Conservation (phyloP, 2,888 invertebrate species). For the Nemurella pictetii region DNA sequence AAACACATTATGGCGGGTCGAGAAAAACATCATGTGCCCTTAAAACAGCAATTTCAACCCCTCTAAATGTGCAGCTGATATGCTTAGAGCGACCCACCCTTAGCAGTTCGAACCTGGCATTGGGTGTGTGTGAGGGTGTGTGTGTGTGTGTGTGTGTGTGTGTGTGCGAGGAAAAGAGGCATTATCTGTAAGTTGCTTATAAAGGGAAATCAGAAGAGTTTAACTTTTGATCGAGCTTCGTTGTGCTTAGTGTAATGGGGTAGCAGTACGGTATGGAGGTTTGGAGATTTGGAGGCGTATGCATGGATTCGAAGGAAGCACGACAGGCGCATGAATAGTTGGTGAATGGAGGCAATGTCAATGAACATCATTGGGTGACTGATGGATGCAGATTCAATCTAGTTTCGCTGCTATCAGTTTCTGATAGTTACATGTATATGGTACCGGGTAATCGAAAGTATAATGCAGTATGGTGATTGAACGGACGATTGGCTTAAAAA, state of each 20-base stretch:
- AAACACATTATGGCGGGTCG: background rate
- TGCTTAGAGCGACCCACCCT: background rate
- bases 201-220: background rate
- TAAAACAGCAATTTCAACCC: slow-evolving; percentile 1
- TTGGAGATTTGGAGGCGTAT: background rate
- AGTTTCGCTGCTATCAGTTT: background rate
- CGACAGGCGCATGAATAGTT: background rate
- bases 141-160: too few species aligned
- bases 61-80: slow-evolving; percentile 3
- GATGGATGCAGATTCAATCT: background rate
- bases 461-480: too few species aligned
- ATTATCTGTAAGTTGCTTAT: background rate
- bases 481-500: too few species aligned
- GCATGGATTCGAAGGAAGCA: background rate
- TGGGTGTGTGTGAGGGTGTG: too few species aligned
- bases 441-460: too few species aligned
- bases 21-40: background rate
- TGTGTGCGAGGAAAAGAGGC: background rate
- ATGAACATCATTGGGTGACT: background rate
- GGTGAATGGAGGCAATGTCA: background rate
- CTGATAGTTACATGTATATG: too few species aligned
- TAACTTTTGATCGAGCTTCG: background rate
- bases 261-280: background rate
- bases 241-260: background rate
- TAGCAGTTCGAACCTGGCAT: slow-evolving; percentile 17